Evolutionary conservation across 1,140 invertebrate genomes (phyloP).

Genomic region (Octopus bimaculoides): DNA sequence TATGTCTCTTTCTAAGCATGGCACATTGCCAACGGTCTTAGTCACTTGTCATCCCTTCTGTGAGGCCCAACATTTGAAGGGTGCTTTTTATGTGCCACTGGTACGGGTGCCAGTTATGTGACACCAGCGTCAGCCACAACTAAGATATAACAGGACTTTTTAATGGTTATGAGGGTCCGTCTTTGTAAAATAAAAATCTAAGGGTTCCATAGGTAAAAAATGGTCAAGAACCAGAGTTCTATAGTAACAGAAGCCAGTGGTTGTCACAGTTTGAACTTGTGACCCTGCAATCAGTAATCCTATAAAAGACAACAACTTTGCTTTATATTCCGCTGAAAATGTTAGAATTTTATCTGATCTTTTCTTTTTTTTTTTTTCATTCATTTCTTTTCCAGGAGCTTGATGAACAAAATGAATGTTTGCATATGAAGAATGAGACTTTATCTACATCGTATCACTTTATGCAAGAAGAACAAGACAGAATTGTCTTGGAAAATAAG

Average conservation of each 20-base stretch:
- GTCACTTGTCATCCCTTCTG: no score
- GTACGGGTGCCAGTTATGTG: no score
- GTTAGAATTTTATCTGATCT: not conserved
- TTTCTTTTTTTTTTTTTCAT: not conserved
- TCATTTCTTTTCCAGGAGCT: constrained; percentile 29
- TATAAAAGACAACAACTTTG: not conserved
- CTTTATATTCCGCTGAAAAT: not conserved
- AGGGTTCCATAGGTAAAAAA: no score
- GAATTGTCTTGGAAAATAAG: constrained; percentile 37
- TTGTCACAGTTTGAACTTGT: not conserved
- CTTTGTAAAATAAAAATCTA: no score
- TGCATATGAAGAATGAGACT: constrained; percentile 53
- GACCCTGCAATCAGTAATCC: not conserved
- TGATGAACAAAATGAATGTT: constrained; percentile 42
- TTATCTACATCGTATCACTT: constrained; percentile 44
- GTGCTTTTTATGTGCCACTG: no score
- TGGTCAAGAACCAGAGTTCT: no score
- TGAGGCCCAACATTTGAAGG: no score
- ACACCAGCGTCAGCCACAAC: no score
- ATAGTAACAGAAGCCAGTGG: not conserved
- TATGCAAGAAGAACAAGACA: constrained; percentile 44
- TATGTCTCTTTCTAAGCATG: no score
- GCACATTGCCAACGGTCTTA: no score
- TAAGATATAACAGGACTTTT: no score
- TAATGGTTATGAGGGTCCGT: no score